These are phyloP conservation scores for Solen grandis DNA, from an alignment of 1,140 invertebrate species.

Conservation along the genomic window DNA sequence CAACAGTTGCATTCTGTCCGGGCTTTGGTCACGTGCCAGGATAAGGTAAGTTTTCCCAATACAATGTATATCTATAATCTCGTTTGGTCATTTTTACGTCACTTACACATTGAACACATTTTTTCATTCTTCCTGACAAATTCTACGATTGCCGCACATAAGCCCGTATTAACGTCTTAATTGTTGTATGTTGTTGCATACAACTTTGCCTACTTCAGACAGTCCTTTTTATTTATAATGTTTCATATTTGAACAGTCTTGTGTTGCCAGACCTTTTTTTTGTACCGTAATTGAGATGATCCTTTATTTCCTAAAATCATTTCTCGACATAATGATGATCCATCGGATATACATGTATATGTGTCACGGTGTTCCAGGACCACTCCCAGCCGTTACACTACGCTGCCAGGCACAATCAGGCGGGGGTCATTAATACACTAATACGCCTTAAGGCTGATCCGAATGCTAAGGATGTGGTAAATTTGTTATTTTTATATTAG, in stretches of 20 bases:
- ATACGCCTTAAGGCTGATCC: background rate
- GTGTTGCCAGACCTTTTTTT: background rate
- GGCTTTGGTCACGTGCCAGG: constrained; percentile 6
- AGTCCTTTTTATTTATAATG: background rate
- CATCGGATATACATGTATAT: too few relatives aligned
- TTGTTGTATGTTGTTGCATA: background rate
- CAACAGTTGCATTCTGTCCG: background rate
- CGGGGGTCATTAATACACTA: background rate
- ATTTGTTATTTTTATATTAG: background rate
- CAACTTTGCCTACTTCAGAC: too few relatives aligned
- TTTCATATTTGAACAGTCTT: background rate
- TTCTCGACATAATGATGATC: too few relatives aligned
- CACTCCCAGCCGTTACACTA: constrained; percentile 24
- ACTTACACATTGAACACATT: background rate
- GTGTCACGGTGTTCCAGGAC: background rate
- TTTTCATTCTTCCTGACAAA: background rate
- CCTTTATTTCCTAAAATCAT: too few relatives aligned
- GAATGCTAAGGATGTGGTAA: constrained; percentile 24
- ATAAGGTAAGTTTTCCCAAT: constrained; percentile 24
- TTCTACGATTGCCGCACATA: background rate
- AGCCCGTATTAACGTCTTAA: background rate
- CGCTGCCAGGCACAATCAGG: constrained; percentile 11
- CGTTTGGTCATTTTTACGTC: background rate
- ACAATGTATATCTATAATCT: background rate
- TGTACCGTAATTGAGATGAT: background rate